Evolutionary conservation across 1,140 invertebrate species (phyloP), one percentile per base, ranked within the genome.

Genomic region (Scaptomyza graminum): DNA sequence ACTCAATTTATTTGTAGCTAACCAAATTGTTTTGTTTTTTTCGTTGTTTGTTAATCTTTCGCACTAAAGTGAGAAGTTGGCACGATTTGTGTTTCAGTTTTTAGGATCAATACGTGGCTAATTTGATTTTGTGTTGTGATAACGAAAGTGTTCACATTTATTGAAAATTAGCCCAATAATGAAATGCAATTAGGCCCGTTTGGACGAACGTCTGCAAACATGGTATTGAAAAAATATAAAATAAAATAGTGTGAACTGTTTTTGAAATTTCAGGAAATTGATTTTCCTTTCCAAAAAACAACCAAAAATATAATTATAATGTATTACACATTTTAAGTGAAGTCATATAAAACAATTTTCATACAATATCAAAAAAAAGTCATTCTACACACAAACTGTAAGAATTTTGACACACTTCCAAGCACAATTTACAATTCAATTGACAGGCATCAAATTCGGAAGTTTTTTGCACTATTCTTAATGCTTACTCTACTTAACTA

Each of bases 1-100:
- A 49, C 46, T 44, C 67, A 65, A 74, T 81, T 81, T 82, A 70
- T 74, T 64, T 83, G 79, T 74, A 79, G 79, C 82, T 64, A 46
- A 18, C 52, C 0, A 44, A 31, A 34, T 5, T 9, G 28, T 28
- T 39, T 56, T 34, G 41, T 57, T 18, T 47, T 28, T 37, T 49
- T n/a, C n/a, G 16, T 56, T 64, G 5, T 44, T 18, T 39, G 37
- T 31, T 54, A 44, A 18, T n/a, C 49, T 11, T 37, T 37, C 8
- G 5, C 34, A 54, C 50, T 39, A 62, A 54, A 47, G n/a, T 47
- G 43, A 60, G 56, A 16, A 60, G 13, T 50, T 56, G 44, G 25
- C 59, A 43, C 46, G 67, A 57, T 70, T 64, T 51, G 39, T 55
- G 61, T 57, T 64, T 34, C 25, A 25, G 8, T 34, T 52, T 64